Percentiles rank a stretch among this genome's conserved stretches.
Evolutionary conservation across 1,140 invertebrate genomes (phyloP).

Genomic region (Drosophila orena): DNA sequence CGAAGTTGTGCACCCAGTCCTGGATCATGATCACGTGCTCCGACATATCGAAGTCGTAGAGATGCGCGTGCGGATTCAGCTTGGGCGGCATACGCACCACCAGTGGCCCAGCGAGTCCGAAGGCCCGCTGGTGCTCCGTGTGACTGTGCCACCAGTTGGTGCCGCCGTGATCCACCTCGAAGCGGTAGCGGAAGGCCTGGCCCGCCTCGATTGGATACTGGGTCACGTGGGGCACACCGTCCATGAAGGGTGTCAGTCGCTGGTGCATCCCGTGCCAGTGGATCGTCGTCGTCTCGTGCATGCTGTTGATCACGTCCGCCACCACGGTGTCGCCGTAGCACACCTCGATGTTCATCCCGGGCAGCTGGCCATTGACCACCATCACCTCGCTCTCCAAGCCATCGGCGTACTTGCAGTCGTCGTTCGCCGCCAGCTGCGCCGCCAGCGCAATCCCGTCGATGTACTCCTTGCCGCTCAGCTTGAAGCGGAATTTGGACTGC

Average conservation of each 20-base stretch:
- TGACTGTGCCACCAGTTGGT: constrained; percentile 84
- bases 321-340: constrained; percentile 87
- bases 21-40: constrained; percentile 80
- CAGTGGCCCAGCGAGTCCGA: constrained; percentile 85
- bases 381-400: constrained; percentile 86
- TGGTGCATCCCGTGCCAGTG: constrained; percentile 87
- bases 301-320: constrained; percentile 87
- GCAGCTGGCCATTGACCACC: constrained; percentile 87
- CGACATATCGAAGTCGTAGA: constrained; percentile 84
- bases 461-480: constrained; percentile 57
- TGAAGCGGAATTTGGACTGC: constrained; percentile 64
- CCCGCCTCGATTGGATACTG: constrained; percentile 88
- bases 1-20: constrained; percentile 83
- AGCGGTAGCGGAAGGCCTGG: constrained; percentile 86
- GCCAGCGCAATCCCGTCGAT: constrained; percentile 55
- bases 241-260: constrained; percentile 86
- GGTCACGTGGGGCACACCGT: constrained; percentile 90
- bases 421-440: constrained; percentile 27
- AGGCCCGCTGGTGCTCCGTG: constrained; percentile 85
- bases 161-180: constrained; percentile 85
- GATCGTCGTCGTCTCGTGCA: constrained; percentile 85
- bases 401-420: constrained; percentile 87
- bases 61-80: constrained; percentile 66
- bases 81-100: constrained; percentile 79
- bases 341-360: constrained; percentile 86